Evolutionary conservation across 2,797 vertebrate species (phyloP).

Genomic region (Tangara arthus): DNA sequence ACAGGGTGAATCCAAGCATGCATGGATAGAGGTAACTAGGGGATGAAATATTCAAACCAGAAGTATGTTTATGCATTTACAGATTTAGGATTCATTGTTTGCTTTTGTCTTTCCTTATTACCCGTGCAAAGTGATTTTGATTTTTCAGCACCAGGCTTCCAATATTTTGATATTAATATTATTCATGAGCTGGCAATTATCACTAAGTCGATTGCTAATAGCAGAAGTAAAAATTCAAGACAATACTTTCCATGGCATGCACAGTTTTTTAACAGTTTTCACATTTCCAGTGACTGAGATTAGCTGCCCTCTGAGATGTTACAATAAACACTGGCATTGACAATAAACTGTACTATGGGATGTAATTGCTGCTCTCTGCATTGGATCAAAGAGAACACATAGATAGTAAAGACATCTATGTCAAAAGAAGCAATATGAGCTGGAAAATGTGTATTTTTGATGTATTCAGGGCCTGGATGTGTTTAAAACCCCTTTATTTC

Average conservation of each 20-base stretch:
- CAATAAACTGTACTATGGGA: background rate
- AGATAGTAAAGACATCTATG: background rate
- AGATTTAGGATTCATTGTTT: constrained; percentile 69
- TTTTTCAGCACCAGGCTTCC: constrained; percentile 35
- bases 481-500: background rate
- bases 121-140: background rate
- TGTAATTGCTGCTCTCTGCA: background rate
- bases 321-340: background rate
- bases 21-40: background rate
- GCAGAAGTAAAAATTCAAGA: background rate
- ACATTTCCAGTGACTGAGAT: background rate
- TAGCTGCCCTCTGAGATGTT: background rate
- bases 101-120: constrained; percentile 35
- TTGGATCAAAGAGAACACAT: background rate
- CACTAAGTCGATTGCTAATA: background rate
- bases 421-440: background rate
- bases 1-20: constrained; percentile 11
- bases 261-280: background rate
- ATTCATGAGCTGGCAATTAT: constrained; percentile 71
- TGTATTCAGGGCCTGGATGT: background rate
- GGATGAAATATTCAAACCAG: constrained; percentile 8
- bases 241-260: background rate
- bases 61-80: constrained; percentile 54
- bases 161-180: constrained; percentile 18
- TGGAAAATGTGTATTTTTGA: background rate